phyloP scores from a whole-genome alignment of 2,888 invertebrate species.

The Drosophila mimica region DNA sequence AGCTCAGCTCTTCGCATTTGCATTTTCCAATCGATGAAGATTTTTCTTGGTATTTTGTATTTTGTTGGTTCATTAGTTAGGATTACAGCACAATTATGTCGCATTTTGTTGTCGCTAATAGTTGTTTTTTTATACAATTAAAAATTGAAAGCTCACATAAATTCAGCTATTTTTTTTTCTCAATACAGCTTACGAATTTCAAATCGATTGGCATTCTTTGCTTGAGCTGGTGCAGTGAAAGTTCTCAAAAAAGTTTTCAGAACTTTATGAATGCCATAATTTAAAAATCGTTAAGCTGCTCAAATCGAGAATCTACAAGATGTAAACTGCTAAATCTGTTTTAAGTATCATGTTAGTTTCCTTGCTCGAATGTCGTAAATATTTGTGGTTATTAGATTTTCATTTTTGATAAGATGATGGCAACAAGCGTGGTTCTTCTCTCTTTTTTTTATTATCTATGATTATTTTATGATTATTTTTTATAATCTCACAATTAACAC shows the following conservation, averaged over 20 bases:
- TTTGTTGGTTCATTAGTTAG: slow-evolving; percentile 76
- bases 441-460: slow-evolving; percentile 10
- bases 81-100: slow-evolving; percentile 79
- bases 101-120: slow-evolving; percentile 71
- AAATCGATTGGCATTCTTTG: not conserved
- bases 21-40: slow-evolving; percentile 32
- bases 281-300: slow-evolving; percentile 48
- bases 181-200: slow-evolving; percentile 2
- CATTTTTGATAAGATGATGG: slow-evolving; percentile 1
- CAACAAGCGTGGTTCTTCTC: slow-evolving; percentile 5
- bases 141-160: slow-evolving; percentile 73
- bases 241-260: slow-evolving; percentile 37
- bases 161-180: slow-evolving; percentile 36
- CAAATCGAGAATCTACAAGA: not conserved
- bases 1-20: slow-evolving; percentile 30
- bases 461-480: slow-evolving; percentile 5
- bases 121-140: slow-evolving; percentile 76
- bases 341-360: slow-evolving; percentile 20
- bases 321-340: slow-evolving; percentile 12
- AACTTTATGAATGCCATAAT: slow-evolving; percentile 44
- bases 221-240: slow-evolving; percentile 42
- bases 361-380: slow-evolving; percentile 27
- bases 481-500: slow-evolving; percentile 18
- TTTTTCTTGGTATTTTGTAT: slow-evolving; percentile 18
- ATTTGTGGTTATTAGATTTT: slow-evolving; percentile 21